Evolutionary conservation across 2,113 vertebrate species (phyloP).

Genomic region (Irena cyanogastra): DNA sequence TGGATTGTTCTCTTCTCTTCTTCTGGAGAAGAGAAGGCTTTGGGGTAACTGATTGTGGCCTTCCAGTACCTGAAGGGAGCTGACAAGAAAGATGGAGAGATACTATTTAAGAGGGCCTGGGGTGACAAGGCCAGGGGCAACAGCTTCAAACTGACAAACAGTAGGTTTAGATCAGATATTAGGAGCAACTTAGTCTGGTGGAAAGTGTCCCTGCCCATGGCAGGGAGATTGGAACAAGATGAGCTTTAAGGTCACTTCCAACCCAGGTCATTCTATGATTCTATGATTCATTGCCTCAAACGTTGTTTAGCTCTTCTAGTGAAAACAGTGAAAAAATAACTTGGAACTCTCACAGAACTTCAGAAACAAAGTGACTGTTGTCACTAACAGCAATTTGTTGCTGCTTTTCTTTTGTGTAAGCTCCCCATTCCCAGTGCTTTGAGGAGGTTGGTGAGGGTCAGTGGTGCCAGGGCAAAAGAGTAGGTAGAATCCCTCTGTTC

Average conservation of each 20-base stretch:
- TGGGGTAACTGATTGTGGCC: not conserved
- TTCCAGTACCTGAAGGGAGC: not conserved
- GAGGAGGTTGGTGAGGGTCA: not conserved
- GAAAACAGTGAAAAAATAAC: not conserved
- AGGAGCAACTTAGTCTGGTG: not conserved
- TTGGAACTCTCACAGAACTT: not conserved
- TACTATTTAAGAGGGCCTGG: not conserved
- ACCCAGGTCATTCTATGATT: not conserved
- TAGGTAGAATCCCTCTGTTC: not conserved
- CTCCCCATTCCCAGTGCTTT: not conserved
- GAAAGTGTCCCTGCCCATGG: not conserved
- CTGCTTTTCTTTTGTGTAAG: not conserved
- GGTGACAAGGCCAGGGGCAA: not conserved
- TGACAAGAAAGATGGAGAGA: not conserved
- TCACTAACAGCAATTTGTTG: not conserved
- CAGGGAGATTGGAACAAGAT: not conserved
- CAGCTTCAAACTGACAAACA: not conserved
- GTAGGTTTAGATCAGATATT: not conserved
- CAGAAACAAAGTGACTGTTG: not conserved
- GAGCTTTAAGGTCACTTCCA: not conserved
- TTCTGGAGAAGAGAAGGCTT: not conserved
- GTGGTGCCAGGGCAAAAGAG: not conserved
- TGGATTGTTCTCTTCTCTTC: too few species aligned
- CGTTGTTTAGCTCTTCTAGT: not conserved
- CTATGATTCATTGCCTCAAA: not conserved